A percentile compares a stretch with the other conserved stretches of the same genome.
phyloP scores from a whole-genome alignment of 2,888 invertebrate species.

The Falcaria lacertinaria region DNA sequence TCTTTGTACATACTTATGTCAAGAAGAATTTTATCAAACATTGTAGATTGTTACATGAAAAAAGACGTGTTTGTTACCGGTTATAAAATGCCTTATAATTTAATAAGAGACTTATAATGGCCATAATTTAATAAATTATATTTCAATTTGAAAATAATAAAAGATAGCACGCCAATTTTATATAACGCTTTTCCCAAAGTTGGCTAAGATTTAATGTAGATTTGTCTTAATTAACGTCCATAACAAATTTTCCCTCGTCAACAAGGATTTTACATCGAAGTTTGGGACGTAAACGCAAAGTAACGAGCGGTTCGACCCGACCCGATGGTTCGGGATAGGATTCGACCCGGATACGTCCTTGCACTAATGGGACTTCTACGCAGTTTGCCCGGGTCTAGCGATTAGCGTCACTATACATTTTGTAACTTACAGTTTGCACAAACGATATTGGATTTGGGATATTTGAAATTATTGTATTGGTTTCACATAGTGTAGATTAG shows the following conservation, averaged over 20 bases:
- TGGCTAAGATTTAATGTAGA: not conserved
- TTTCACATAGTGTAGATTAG: too few relatives aligned
- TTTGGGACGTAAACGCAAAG: conserved; percentile 67
- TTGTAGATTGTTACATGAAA: too few relatives aligned
- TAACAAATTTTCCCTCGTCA: conserved; percentile 59
- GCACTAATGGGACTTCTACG: conserved; percentile 24
- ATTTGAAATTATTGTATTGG: not conserved
- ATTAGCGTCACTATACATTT: conserved; percentile 8
- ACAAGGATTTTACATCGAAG: conserved; percentile 54
- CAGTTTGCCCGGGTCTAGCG: conserved; percentile 16
- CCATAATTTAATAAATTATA: too few relatives aligned
- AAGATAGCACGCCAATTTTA: too few relatives aligned
- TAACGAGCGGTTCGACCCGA: conserved; percentile 65
- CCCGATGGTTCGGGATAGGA: conserved; percentile 41
- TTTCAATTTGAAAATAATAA: too few relatives aligned
- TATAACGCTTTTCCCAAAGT: too few relatives aligned
- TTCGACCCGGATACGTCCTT: conserved; percentile 46
- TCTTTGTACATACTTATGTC: too few relatives aligned
- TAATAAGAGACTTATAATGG: too few relatives aligned
- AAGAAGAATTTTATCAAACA: too few relatives aligned
- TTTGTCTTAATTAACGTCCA: conserved; percentile 48
- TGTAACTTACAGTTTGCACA: conserved; percentile 7
- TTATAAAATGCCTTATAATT: too few relatives aligned
- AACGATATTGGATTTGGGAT: conserved; percentile 7
- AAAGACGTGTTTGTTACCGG: too few relatives aligned